Conservation (phyloP, 2,797 vertebrate genomes). For the Corythornis leucogaster region DNA sequence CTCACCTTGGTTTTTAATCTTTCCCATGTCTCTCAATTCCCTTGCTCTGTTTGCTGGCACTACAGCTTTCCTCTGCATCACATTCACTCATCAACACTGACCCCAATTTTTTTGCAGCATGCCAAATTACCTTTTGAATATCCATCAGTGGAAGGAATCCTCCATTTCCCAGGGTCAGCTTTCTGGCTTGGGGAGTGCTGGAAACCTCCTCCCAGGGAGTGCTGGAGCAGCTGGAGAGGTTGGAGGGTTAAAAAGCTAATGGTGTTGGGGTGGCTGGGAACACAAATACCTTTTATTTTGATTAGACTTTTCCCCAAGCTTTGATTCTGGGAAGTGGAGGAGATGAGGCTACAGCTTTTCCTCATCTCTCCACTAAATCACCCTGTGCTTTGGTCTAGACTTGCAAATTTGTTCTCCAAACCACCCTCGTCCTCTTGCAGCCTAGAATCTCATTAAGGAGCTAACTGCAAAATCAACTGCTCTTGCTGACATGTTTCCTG, state of each 20-base stretch:
- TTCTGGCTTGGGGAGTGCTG: neutral
- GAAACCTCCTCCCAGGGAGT: neutral
- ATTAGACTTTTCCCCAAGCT: neutral
- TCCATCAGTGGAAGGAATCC: neutral
- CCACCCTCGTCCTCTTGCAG: neutral
- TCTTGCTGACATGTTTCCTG: conserved; percentile 33
- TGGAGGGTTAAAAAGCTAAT: neutral
- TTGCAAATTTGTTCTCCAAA: conserved; percentile 44
- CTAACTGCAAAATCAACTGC: conserved; percentile 3
- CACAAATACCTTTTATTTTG: neutral
- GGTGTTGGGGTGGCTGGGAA: neutral
- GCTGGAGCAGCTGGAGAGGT: neutral
- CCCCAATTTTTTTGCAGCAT: neutral
- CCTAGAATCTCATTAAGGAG: conserved; percentile 41
- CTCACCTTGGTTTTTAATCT: neutral
- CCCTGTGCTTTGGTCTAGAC: conserved; percentile 10
- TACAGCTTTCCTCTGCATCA: neutral
- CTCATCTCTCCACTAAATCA: neutral
- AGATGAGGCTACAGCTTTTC: neutral
- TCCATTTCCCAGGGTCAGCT: neutral
- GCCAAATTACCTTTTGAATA: neutral
- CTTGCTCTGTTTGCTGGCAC: neutral
- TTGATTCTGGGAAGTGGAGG: neutral
- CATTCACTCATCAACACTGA: neutral
- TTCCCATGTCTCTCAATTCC: accelerated